A percentile compares a stretch with the other conserved stretches of the same genome.
Conservation (phyloP, 2,113 vertebrate species). For the Rafetus swinhoei region DNA sequence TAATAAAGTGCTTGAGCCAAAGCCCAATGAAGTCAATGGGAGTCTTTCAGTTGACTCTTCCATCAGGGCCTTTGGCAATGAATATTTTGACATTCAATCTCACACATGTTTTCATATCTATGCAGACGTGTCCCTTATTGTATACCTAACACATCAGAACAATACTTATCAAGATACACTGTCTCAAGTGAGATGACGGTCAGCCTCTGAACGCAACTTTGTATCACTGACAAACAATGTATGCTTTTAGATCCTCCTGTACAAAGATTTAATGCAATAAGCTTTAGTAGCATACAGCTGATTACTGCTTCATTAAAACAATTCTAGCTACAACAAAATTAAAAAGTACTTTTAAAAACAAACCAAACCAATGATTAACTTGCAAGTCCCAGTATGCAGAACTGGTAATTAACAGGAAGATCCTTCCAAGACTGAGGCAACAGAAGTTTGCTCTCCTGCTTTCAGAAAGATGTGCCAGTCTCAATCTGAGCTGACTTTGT, state of each 20-base stretch:
- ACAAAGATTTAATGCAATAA: background rate
- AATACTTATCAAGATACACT: background rate
- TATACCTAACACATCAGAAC: background rate
- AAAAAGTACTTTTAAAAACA: background rate
- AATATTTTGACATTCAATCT: background rate
- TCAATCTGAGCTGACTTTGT: background rate
- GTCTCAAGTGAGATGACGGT: background rate
- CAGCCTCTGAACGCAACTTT: background rate
- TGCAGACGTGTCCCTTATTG: fast-evolving
- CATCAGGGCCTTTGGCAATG: background rate
- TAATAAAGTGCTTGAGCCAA: background rate
- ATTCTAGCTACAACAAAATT: background rate
- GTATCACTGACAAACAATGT: background rate
- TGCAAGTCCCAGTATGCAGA: background rate
- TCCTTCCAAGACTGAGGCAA: background rate
- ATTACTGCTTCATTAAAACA: background rate
- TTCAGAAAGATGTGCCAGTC: background rate
- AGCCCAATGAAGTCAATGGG: background rate
- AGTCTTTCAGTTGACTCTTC: background rate
- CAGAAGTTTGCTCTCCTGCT: background rate
- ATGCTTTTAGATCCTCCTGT: background rate
- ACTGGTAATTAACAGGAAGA: background rate
- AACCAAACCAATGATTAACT: background rate
- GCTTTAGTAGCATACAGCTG: background rate
- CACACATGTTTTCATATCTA: background rate